These are phyloP conservation scores for Choristoneura rosaceana DNA, from an alignment of 2,888 invertebrate genomes.

Conservation along the genomic window DNA sequence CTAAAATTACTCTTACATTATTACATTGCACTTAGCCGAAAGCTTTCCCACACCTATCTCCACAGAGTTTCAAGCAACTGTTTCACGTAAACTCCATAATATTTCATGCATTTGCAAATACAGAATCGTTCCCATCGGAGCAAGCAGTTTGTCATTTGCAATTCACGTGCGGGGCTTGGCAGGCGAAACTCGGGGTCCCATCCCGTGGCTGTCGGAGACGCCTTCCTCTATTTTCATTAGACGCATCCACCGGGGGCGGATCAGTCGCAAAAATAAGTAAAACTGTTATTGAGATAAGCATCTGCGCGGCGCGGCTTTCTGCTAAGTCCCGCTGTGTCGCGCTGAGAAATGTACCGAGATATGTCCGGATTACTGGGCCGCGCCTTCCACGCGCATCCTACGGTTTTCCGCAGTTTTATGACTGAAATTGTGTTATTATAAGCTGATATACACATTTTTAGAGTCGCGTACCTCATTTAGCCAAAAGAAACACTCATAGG, in stretches of 20 bases:
- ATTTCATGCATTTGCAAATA: constrained; percentile 39
- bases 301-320: constrained; percentile 81
- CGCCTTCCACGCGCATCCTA: constrained; percentile 65
- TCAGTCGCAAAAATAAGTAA: constrained; percentile 85
- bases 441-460: background rate
- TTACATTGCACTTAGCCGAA: constrained; percentile 7
- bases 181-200: constrained; percentile 49
- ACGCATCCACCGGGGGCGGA: constrained; percentile 76
- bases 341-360: constrained; percentile 83
- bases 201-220: constrained; percentile 48
- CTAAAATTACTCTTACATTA: too few relatives aligned
- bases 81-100: constrained; percentile 31
- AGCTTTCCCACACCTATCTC: constrained; percentile 13
- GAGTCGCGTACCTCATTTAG: too few relatives aligned
- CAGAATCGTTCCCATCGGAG: constrained; percentile 36
- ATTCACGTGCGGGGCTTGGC: constrained; percentile 44
- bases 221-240: constrained; percentile 80
- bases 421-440: constrained; percentile 51
- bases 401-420: constrained; percentile 75
- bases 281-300: constrained; percentile 86
- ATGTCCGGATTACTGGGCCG: constrained; percentile 80
- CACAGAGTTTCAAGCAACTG: background rate
- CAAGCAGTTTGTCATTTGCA: constrained; percentile 49
- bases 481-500: too few relatives aligned
- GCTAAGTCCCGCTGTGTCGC: constrained; percentile 84